Evolutionary conservation across 2,888 invertebrate species (phyloP).

Genomic region (Coleophora deauratella): DNA sequence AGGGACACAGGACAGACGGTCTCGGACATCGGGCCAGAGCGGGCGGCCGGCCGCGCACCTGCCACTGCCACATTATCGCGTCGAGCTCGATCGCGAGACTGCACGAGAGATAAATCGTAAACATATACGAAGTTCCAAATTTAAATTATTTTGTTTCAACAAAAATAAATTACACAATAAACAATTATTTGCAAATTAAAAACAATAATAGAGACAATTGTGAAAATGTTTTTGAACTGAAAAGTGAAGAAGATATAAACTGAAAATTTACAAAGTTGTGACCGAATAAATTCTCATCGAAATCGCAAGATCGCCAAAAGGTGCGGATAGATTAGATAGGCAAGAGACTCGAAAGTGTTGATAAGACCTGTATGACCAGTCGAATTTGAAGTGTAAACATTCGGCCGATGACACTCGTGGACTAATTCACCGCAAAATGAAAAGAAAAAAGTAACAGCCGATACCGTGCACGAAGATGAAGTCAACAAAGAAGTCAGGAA

Average conservation of each 20-base stretch:
- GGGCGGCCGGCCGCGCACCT: slow-evolving; percentile 71
- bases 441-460: slow-evolving; percentile 62
- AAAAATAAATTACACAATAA: slow-evolving; percentile 17
- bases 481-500: slow-evolving; percentile 45
- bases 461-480: slow-evolving; percentile 21
- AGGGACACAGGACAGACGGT: slow-evolving; percentile 75
- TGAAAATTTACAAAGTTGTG: slow-evolving; percentile 39
- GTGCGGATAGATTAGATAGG: slow-evolving; percentile 64
- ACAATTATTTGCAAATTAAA: too few species aligned
- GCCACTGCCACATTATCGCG: slow-evolving; percentile 55
- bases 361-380: slow-evolving; percentile 61
- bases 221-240: slow-evolving; percentile 31
- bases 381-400: slow-evolving; percentile 49
- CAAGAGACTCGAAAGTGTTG: slow-evolving; percentile 62
- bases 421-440: slow-evolving; percentile 49
- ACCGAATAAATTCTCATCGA: slow-evolving; percentile 37
- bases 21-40: slow-evolving; percentile 75
- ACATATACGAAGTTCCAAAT: slow-evolving; percentile 34
- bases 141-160: slow-evolving; percentile 21
- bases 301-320: slow-evolving; percentile 59
- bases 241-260: slow-evolving; percentile 50
- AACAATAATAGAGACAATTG: slow-evolving; percentile 16
- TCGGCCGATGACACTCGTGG: slow-evolving; percentile 32
- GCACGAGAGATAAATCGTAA: slow-evolving; percentile 38
- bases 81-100: slow-evolving; percentile 56